Conservation (phyloP, 2,113 vertebrate species). For the Clarias macrocephalus region DNA sequence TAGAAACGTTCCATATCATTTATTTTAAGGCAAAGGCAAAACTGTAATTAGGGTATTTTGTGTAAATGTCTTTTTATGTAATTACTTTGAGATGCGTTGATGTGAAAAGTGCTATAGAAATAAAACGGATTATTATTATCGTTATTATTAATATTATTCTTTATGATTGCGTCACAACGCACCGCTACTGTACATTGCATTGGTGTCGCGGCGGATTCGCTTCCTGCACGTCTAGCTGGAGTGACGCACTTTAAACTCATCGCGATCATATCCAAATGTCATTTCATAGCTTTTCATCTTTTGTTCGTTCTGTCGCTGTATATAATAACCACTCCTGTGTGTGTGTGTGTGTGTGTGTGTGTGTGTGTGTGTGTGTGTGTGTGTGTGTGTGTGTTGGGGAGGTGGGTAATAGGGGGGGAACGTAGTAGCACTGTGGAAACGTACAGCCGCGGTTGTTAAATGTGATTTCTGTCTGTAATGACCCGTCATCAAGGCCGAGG, state of each 20-base stretch:
- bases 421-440: not conserved
- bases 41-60: too few relatives aligned
- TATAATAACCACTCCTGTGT: not conserved
- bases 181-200: too few relatives aligned
- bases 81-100: too few relatives aligned
- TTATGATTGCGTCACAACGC: not conserved
- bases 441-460: not conserved
- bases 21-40: not conserved
- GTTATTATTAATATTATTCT: too few relatives aligned
- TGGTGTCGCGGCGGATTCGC: not conserved
- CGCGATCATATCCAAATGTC: not conserved
- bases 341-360: conserved; percentile 3
- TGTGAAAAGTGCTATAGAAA: too few relatives aligned
- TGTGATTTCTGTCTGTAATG: not conserved
- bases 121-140: too few relatives aligned
- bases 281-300: not conserved
- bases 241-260: not conserved
- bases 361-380: not conserved
- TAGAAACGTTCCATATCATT: not conserved
- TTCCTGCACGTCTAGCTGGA: not conserved
- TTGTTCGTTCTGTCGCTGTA: not conserved
- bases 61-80: too few relatives aligned
- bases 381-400: too few relatives aligned
- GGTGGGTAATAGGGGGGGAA: too few relatives aligned
- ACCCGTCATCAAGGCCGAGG: not conserved